Conservation (phyloP, 2,888 invertebrate species). For the Xylocampa areola region DNA sequence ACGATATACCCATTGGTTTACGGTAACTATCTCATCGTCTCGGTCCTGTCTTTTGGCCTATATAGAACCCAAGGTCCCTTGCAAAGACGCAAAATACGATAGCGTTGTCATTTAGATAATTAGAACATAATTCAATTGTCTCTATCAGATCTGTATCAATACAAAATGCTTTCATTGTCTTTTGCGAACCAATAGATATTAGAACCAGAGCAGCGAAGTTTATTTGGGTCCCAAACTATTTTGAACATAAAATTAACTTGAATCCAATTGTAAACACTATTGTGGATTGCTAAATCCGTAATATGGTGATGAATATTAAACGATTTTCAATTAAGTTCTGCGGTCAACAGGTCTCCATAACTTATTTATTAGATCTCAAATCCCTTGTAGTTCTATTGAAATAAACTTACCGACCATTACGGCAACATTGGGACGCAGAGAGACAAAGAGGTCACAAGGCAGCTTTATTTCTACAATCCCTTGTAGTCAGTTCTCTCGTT, state of each 20-base stretch:
- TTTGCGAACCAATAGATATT: not conserved
- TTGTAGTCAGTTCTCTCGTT: not conserved
- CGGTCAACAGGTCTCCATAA: constrained; percentile 22
- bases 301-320: constrained; percentile 38
- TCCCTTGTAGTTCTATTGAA: constrained; percentile 10
- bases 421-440: not conserved
- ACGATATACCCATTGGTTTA: too few species aligned
- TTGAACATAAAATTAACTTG: constrained; percentile 2
- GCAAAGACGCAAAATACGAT: too few species aligned
- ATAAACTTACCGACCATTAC: constrained; percentile 4
- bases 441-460: not conserved
- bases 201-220: constrained; percentile 3
- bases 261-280: constrained; percentile 14
- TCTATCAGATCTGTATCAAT: not conserved
- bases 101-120: too few species aligned
- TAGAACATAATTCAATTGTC: not conserved
- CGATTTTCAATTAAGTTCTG: constrained; percentile 15
- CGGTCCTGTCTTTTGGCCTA: too few species aligned
- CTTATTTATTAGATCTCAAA: constrained; percentile 20
- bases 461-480: too few species aligned
- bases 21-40: too few species aligned
- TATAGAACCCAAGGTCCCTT: too few species aligned
- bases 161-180: not conserved
- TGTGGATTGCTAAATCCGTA: constrained; percentile 18
- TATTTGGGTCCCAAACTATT: constrained; percentile 1